Conservation (phyloP, 2,888 invertebrate species). For the Acleris laterana region DNA sequence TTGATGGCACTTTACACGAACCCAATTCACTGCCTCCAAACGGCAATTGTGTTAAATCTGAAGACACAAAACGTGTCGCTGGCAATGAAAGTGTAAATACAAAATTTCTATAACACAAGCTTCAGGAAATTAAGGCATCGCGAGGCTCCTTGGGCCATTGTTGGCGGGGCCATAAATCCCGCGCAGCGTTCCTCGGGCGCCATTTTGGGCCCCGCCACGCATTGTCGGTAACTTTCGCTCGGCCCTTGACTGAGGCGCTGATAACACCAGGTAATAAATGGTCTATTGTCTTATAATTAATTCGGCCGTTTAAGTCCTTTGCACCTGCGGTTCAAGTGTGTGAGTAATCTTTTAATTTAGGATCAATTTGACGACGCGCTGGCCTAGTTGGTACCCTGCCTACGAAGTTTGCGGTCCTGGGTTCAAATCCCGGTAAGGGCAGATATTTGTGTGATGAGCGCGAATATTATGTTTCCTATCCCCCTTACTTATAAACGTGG, state of each 20-base stretch:
- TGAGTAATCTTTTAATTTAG: constrained; percentile 11
- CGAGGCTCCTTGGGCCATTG: constrained; percentile 43
- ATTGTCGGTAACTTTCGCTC: constrained; percentile 54
- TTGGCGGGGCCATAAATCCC: constrained; percentile 26
- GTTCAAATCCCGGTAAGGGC: too few species aligned
- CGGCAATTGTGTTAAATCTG: too few species aligned
- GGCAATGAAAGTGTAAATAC: constrained; percentile 35
- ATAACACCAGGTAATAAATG: constrained; percentile 69
- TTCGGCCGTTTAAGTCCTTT: constrained; percentile 70
- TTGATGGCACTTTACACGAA: too few species aligned
- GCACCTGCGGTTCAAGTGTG: constrained; percentile 47
- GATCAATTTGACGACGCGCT: too few species aligned
- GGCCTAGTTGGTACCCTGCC: too few species aligned
- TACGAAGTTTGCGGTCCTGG: too few species aligned
- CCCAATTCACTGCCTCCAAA: too few species aligned
- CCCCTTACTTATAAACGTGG: too few species aligned
- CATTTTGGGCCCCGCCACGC: constrained; percentile 33
- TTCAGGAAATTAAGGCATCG: constrained; percentile 69
- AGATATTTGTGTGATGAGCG: too few species aligned
- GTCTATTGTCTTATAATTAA: constrained; percentile 76
- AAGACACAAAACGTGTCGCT: too few species aligned
- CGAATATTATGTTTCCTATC: too few species aligned
- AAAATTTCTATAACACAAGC: constrained; percentile 46
- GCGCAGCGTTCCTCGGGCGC: constrained; percentile 11
- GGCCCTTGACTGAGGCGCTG: constrained; percentile 56